Conservation (phyloP, 2,888 invertebrate species). For the Drosophila tripunctata region DNA sequence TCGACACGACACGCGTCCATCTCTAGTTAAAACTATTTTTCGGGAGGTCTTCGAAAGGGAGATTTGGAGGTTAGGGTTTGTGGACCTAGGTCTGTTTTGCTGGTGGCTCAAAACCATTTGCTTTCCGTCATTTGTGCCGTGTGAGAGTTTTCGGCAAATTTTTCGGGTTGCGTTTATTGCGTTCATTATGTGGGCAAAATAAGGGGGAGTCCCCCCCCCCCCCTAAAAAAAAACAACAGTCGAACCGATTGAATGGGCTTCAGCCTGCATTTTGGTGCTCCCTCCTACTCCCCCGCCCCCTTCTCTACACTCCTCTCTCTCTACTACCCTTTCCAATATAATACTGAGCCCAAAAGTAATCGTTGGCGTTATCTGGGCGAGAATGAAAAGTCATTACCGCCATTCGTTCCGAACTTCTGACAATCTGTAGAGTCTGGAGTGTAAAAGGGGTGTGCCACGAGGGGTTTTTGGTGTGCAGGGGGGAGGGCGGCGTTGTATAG, state of each 20-base stretch:
- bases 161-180: constrained; percentile 78
- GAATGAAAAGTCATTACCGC: constrained; percentile 82
- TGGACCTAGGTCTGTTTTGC: constrained; percentile 2
- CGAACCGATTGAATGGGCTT: constrained; percentile 58
- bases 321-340: no score
- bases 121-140: constrained; percentile 25
- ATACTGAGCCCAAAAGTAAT: constrained; percentile 37
- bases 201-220: not conserved
- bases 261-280: not conserved
- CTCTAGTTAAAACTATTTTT: constrained; percentile 15
- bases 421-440: constrained; percentile 18
- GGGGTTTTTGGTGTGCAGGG: not conserved
- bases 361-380: constrained; percentile 73
- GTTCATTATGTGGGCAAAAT: constrained; percentile 65
- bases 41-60: not conserved
- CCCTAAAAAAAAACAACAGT: constrained; percentile 6
- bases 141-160: constrained; percentile 63
- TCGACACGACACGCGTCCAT: not conserved
- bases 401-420: constrained; percentile 72
- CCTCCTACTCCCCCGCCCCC: not conserved
- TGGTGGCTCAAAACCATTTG: constrained; percentile 7
- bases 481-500: not conserved
- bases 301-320: no score
- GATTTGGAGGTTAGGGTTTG: constrained; percentile 1
- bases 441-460: not conserved